Conservation (phyloP, 2,113 vertebrate genomes). For the Helogale parvula region DNA sequence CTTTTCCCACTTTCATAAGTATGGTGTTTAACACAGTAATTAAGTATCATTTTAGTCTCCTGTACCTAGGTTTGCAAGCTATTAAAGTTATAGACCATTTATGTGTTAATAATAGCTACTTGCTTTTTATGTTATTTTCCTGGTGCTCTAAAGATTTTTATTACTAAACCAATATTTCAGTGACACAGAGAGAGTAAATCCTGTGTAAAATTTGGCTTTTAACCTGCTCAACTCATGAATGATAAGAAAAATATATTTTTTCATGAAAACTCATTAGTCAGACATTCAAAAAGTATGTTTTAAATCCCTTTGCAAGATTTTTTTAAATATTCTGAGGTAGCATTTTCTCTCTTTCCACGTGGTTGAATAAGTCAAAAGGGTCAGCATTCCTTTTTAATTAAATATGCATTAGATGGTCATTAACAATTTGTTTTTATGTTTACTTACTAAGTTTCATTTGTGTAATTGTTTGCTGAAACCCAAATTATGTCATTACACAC, state of each 20-base stretch:
- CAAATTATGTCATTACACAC: neutral
- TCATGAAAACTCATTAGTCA: neutral
- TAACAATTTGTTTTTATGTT: neutral
- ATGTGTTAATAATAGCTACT: conserved; percentile 34
- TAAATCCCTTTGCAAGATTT: neutral
- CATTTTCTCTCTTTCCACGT: neutral
- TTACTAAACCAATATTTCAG: conserved; percentile 37
- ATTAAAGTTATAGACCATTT: conserved; percentile 53
- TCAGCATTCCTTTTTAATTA: neutral
- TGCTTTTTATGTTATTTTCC: conserved; percentile 51
- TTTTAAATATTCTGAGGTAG: neutral
- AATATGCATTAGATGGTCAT: neutral
- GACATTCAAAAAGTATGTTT: conserved; percentile 5
- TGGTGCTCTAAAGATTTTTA: conserved; percentile 41
- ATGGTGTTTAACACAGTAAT: conserved; percentile 23
- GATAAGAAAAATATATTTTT: neutral
- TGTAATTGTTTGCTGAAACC: neutral
- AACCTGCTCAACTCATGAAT: neutral
- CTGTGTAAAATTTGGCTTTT: conserved; percentile 7
- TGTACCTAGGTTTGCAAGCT: neutral
- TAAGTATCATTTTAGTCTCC: conserved; percentile 19
- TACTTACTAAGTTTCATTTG: conserved; percentile 22
- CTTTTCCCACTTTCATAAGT: conserved; percentile 45
- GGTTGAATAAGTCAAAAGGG: neutral
- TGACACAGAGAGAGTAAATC: neutral